phyloP scores from a whole-genome alignment of 2,113 vertebrate species.

The Plecotus auritus region DNA sequence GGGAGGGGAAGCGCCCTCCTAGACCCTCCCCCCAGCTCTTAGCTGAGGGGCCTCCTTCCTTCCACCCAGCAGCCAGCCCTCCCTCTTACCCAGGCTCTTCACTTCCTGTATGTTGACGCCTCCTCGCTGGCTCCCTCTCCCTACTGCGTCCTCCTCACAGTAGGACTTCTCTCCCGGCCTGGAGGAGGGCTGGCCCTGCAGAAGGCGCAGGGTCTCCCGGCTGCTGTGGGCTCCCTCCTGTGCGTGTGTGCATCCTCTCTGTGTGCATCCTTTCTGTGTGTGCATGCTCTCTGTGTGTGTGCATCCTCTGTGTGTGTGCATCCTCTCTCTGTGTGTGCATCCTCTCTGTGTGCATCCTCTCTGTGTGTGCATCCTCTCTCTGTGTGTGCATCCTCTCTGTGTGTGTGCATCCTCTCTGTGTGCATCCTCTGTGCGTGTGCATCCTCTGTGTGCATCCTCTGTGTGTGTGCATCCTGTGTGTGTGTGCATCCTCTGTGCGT shows the following conservation, averaged over 20 bases:
- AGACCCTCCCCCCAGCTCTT: neutral
- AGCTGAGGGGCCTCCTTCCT: neutral
- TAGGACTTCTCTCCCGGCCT: neutral
- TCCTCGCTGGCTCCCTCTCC: neutral
- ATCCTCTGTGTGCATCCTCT: too few relatives aligned
- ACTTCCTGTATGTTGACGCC: rapidly evolving
- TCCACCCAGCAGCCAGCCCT: rapidly evolving
- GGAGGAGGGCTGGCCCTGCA: neutral
- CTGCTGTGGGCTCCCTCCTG: neutral
- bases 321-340: neutral
- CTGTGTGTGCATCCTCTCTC: neutral
- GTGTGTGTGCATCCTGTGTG: neutral
- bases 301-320: neutral
- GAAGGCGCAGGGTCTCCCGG: neutral
- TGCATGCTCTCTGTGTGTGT: neutral
- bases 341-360: too few relatives aligned
- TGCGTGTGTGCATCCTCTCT: neutral
- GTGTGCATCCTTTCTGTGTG: too few relatives aligned
- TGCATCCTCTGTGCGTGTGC: neutral
- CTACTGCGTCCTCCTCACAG: neutral
- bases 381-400: neutral
- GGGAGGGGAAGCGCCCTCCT: rapidly evolving
- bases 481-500: neutral
- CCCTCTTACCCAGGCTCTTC: neutral
- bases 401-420: neutral